phyloP scores from a whole-genome alignment of 1,140 invertebrate genomes.

The Dolichoris vasculosae region DNA sequence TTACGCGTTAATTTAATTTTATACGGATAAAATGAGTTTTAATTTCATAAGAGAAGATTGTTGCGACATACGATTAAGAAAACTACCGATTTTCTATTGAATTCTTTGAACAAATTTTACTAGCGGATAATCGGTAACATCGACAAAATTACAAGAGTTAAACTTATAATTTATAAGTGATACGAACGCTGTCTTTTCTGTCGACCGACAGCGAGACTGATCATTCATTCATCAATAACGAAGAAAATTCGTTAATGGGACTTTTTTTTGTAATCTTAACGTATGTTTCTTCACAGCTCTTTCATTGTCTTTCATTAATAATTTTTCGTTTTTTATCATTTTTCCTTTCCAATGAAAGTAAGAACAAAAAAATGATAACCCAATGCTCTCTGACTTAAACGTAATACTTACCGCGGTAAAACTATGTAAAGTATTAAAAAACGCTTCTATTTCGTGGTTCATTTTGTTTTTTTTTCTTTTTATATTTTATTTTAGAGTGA shows the following conservation, averaged over 20 bases:
- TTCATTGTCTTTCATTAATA: constrained; percentile 41
- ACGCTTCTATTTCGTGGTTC: constrained; percentile 20
- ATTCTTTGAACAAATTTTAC: neutral
- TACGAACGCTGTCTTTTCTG: constrained; percentile 24
- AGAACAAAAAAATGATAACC: constrained; percentile 23
- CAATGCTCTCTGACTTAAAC: constrained; percentile 49
- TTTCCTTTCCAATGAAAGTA: constrained; percentile 17
- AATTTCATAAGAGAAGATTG: neutral
- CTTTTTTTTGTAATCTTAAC: constrained; percentile 13
- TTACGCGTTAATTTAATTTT: neutral
- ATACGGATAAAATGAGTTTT: neutral
- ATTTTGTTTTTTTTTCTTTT: constrained; percentile 23
- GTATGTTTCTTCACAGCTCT: constrained; percentile 11
- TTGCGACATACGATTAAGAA: constrained; percentile 1
- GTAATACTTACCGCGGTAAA: constrained; percentile 39
- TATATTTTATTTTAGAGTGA: neutral
- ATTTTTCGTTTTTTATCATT: constrained; percentile 29
- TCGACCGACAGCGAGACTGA: constrained; percentile 45
- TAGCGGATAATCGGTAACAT: neutral
- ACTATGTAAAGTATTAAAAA: constrained; percentile 34
- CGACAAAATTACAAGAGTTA: neutral
- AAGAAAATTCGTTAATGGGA: constrained; percentile 30
- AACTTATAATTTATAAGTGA: constrained; percentile 23
- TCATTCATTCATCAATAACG: constrained; percentile 37
- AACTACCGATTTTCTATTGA: constrained; percentile 9